Percentiles rank a stretch among this genome's conserved stretches.
phyloP scores from a whole-genome alignment of 2,113 vertebrate species.

The Boleophthalmus pectinirostris region DNA sequence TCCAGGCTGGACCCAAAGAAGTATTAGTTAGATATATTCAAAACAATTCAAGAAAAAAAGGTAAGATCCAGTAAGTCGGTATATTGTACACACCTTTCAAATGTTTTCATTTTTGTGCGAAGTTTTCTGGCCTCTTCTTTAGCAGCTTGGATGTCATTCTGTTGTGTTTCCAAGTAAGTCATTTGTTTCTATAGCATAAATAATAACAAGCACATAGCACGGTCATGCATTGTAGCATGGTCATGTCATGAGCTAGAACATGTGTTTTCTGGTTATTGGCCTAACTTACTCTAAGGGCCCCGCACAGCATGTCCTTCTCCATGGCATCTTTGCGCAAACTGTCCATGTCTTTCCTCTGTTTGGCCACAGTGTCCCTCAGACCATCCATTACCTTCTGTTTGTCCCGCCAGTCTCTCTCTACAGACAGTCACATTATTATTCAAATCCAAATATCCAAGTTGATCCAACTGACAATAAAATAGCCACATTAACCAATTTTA shows the following conservation, averaged over 20 bases:
- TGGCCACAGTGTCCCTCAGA: conserved; percentile 84
- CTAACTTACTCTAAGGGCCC: conserved; percentile 83
- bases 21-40: conserved; percentile 9
- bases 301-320: conserved; percentile 88
- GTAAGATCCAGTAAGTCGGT: not conserved
- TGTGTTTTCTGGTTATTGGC: not conserved
- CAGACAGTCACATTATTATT: conserved; percentile 28
- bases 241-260: not conserved
- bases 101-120: conserved; percentile 83
- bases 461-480: too few relatives aligned
- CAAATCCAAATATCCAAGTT: too few relatives aligned
- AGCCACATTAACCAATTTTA: too few relatives aligned
- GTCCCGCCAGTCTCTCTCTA: conserved; percentile 87
- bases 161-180: conserved; percentile 88
- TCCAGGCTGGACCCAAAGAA: conserved; percentile 79
- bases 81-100: conserved; percentile 81
- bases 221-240: not conserved
- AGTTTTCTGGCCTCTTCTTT: conserved; percentile 86
- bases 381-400: conserved; percentile 80
- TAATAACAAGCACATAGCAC: not conserved
- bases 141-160: conserved; percentile 81
- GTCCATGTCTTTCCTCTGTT: conserved; percentile 84
- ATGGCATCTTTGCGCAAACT: conserved; percentile 77
- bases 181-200: conserved; percentile 87
- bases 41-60: not conserved